Evolutionary conservation across 2,113 vertebrate species (phyloP).

Genomic region (Vimba vimba): DNA sequence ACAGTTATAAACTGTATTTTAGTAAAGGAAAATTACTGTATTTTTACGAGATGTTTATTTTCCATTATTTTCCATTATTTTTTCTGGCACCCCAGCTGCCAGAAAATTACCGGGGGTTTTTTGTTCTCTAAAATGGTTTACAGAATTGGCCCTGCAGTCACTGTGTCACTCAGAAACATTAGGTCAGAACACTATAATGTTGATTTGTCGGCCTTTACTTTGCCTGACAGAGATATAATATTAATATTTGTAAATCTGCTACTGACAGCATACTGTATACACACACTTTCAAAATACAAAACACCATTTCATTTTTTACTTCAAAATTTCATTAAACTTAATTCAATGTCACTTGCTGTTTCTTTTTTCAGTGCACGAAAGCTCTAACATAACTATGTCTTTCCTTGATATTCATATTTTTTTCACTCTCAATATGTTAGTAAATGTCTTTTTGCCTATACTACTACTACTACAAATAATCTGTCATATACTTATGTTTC

Average conservation of each 20-base stretch:
- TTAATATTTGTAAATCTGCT: conserved; percentile 14
- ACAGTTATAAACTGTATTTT: too few relatives aligned
- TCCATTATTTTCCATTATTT: too few relatives aligned
- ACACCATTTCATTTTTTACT: too few relatives aligned
- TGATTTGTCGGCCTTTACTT: not conserved
- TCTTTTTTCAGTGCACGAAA: too few relatives aligned
- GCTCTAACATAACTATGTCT: not conserved
- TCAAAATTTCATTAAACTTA: too few relatives aligned
- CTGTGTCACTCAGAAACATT: not conserved
- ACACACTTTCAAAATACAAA: not conserved
- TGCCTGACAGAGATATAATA: not conserved
- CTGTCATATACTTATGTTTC: too few relatives aligned
- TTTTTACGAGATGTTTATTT: too few relatives aligned
- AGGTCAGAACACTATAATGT: not conserved
- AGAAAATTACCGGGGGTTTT: too few relatives aligned
- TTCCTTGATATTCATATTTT: not conserved
- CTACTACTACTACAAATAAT: too few relatives aligned
- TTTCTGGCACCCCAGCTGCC: too few relatives aligned
- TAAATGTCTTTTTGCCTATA: not conserved
- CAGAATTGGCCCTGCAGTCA: not conserved
- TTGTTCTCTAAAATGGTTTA: not conserved
- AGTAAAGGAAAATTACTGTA: too few relatives aligned
- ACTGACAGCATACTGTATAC: conserved; percentile 7
- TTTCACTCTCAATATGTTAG: not conserved
- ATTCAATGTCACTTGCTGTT: too few relatives aligned